Conservation (phyloP, 30 jellyfish, hydroid and myxozoan species). For the Turritopsis rubra region DNA sequence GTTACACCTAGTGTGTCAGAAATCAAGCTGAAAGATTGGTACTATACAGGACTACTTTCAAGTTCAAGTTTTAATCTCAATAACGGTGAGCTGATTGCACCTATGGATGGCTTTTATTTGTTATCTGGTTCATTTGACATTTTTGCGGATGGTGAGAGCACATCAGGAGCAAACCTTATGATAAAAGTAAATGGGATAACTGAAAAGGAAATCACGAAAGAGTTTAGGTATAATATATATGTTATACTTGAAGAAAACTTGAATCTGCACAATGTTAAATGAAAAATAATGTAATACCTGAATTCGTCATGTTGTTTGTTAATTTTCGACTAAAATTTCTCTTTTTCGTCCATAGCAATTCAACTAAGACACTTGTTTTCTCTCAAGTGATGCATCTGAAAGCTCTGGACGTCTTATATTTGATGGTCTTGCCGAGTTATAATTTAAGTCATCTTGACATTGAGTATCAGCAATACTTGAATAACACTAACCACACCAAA, state of each 20-base stretch:
- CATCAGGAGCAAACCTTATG: neutral
- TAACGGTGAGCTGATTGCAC: conserved; percentile 2
- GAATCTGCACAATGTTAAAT: too few relatives aligned
- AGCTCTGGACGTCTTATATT: neutral
- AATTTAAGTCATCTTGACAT: neutral
- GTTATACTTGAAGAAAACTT: too few relatives aligned
- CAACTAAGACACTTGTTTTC: neutral
- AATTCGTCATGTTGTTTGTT: neutral
- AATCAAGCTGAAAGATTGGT: conserved; percentile 8
- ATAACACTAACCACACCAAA: neutral
- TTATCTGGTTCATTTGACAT: conserved; percentile 5
- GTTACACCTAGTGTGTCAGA: neutral
- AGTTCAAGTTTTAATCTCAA: conserved; percentile 15
- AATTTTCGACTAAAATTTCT: neutral
- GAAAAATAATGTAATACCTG: too few relatives aligned
- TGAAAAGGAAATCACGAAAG: neutral
- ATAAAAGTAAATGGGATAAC: neutral
- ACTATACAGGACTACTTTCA: conserved; percentile 3
- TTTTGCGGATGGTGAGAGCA: neutral
- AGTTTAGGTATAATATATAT: neutral
- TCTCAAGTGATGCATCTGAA: neutral
- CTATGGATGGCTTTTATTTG: conserved; percentile 12
- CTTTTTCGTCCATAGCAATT: neutral
- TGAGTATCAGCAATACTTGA: conserved; percentile 1
- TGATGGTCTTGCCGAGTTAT: neutral